phyloP scores from a whole-genome alignment of 2,797 vertebrate species.

The Peromyscus eremicus region DNA sequence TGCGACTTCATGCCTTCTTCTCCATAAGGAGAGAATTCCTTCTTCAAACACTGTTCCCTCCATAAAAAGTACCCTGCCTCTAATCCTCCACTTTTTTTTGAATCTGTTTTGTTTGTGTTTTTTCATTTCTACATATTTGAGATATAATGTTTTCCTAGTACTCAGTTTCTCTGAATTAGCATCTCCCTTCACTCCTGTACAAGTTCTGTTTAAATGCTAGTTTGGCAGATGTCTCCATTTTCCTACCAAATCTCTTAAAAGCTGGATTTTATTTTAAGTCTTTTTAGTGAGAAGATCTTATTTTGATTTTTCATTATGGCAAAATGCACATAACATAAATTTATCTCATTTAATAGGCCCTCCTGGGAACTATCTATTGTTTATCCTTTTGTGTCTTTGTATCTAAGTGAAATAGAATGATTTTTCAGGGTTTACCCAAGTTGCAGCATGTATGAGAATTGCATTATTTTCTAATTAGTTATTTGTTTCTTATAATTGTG shows the following conservation, averaged over 20 bases:
- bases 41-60: not conserved
- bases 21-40: not conserved
- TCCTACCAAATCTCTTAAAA: conserved; percentile 11
- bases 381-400: not conserved
- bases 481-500: conserved; percentile 15
- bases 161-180: not conserved
- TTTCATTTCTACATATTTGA: not conserved
- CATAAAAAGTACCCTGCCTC: not conserved
- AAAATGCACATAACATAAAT: conserved; percentile 23
- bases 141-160: not conserved
- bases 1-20: not conserved
- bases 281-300: not conserved
- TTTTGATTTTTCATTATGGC: conserved; percentile 26
- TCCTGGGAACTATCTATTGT: not conserved
- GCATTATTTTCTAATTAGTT: not conserved
- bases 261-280: conserved; percentile 54
- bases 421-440: not conserved
- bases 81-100: not conserved
- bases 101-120: not conserved
- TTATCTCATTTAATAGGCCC: not conserved
- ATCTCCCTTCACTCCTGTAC: not conserved
- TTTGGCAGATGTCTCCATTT: not conserved
- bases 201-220: not conserved
- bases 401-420: not conserved
- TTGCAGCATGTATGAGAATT: not conserved